These are phyloP conservation scores for Melanotaenia nigrans DNA, from an alignment of 2,797 vertebrate species.

Conservation along the genomic window DNA sequence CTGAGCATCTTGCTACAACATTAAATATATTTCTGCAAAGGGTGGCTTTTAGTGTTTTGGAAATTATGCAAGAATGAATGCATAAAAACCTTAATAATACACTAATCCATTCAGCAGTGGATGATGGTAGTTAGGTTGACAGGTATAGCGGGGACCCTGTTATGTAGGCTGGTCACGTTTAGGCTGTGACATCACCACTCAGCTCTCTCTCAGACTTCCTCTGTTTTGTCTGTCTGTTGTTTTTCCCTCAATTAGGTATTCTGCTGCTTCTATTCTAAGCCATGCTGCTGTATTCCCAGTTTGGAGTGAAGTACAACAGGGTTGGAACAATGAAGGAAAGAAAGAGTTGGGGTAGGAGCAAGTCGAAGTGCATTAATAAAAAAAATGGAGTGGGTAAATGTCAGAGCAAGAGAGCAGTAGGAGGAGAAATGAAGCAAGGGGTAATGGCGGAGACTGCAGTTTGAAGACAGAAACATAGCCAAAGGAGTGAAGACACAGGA, in stretches of 20 bases:
- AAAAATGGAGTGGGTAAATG: conserved; percentile 4
- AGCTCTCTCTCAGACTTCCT: conserved; percentile 20
- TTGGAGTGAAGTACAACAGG: conserved; percentile 15
- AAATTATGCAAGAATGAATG: conserved; percentile 23
- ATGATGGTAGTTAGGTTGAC: conserved; percentile 12
- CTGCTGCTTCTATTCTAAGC: conserved; percentile 37
- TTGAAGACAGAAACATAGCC: conserved; percentile 1
- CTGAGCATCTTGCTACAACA: too few relatives aligned
- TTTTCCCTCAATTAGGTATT: conserved; percentile 63
- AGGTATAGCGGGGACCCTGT: conserved; percentile 45
- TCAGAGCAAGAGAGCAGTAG: conserved; percentile 5
- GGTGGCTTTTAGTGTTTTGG: neutral
- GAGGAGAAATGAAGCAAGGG: neutral
- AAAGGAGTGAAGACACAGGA: neutral
- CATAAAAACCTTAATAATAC: conserved; percentile 19
- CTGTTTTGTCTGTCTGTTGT: conserved; percentile 33
- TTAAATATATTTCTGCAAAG: neutral
- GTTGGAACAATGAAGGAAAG: neutral
- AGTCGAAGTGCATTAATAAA: conserved; percentile 7
- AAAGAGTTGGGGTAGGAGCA: neutral
- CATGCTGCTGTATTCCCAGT: conserved; percentile 38
- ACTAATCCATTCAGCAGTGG: conserved; percentile 16
- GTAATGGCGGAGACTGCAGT: conserved; percentile 6
- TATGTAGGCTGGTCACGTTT: conserved; percentile 65
- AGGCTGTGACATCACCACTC: conserved; percentile 60